Conservation (phyloP, 2,888 invertebrate genomes). For the Andrena dorsata region DNA sequence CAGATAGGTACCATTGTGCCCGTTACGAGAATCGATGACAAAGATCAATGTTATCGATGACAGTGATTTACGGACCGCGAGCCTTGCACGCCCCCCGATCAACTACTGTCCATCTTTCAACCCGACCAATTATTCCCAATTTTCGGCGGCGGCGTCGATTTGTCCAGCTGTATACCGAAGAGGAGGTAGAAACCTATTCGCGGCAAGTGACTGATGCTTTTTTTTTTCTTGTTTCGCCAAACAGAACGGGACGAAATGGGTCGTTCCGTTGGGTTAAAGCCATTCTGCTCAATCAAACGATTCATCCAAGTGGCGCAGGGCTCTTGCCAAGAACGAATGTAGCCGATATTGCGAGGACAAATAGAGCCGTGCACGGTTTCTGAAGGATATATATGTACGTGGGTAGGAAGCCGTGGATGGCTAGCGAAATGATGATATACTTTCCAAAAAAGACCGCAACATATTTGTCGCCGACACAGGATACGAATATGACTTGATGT, state of each 20-base stretch:
- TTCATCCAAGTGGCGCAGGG: conserved; percentile 25
- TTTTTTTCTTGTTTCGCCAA: neutral
- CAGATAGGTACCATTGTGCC: conserved; percentile 49
- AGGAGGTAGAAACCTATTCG: neutral
- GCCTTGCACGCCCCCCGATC: neutral
- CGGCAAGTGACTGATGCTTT: neutral
- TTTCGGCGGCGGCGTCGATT: neutral
- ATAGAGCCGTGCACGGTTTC: conserved; percentile 59
- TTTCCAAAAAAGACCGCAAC: conserved; percentile 64
- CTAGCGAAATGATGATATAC: conserved; percentile 69
- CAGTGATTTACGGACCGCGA: conserved; percentile 47
- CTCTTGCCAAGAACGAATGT: conserved; percentile 54
- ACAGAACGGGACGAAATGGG: conserved; percentile 11
- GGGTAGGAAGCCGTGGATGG: conserved; percentile 18
- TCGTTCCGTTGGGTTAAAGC: conserved; percentile 18
- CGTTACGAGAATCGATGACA: conserved; percentile 20
- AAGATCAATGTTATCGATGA: conserved; percentile 44
- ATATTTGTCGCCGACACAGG: conserved; percentile 65
- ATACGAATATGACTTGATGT: conserved; percentile 48
- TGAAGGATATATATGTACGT: conserved; percentile 32
- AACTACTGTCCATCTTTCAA: conserved; percentile 6
- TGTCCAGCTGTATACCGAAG: neutral
- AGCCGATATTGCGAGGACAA: conserved; percentile 51
- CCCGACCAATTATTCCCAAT: conserved; percentile 24
- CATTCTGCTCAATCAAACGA: conserved; percentile 49